These are phyloP conservation scores for Cottus gobio DNA, from an alignment of 2,113 vertebrate genomes.

Conservation along the genomic window DNA sequence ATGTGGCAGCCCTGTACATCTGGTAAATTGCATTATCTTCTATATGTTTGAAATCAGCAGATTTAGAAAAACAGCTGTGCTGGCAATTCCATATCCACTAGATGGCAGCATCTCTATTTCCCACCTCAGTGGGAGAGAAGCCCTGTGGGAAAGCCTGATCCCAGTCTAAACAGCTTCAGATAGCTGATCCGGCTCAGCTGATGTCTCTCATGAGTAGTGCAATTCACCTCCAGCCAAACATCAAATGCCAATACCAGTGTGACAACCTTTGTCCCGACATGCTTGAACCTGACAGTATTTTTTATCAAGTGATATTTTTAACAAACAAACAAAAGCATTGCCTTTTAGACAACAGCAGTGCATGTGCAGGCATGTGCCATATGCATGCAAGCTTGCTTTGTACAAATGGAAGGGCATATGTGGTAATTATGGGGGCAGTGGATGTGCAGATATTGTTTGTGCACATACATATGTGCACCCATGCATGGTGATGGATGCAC, in stretches of 20 bases:
- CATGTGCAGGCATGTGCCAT: not conserved
- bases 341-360: not conserved
- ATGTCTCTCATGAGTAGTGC: conserved; percentile 35
- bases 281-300: conserved; percentile 1
- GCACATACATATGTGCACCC: not conserved
- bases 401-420: not conserved
- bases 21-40: not conserved
- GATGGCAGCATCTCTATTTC: conserved; percentile 66
- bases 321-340: not conserved
- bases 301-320: not conserved
- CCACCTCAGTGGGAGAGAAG: not conserved
- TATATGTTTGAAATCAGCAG: not conserved
- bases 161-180: conserved; percentile 23
- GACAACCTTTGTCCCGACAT: not conserved
- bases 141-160: conserved; percentile 12
- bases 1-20: not conserved
- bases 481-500: conserved; percentile 6
- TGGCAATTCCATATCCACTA: conserved; percentile 35
- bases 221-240: conserved; percentile 38
- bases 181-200: conserved; percentile 46
- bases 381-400: not conserved
- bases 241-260: conserved; percentile 6
- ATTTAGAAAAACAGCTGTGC: conserved; percentile 23
- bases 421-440: not conserved
- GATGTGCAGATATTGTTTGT: not conserved